Evolutionary conservation across 2,113 vertebrate species (phyloP).

Genomic region (Cephalopholis sonnerati): DNA sequence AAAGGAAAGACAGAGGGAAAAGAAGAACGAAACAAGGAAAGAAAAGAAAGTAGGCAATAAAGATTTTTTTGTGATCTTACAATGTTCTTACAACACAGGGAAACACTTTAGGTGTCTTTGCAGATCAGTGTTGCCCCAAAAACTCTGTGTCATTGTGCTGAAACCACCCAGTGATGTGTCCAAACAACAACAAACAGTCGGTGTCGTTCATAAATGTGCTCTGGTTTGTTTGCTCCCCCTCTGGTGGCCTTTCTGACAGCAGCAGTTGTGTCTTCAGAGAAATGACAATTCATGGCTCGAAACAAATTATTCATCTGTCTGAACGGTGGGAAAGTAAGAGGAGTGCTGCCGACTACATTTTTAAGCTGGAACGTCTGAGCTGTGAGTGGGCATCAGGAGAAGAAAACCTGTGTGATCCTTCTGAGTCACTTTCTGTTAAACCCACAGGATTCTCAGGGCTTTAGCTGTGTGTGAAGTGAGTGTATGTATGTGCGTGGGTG

Average conservation of each 20-base stretch:
- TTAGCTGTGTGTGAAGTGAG: slow-evolving; percentile 1
- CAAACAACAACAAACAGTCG: slow-evolving; percentile 6
- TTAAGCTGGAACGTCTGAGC: slow-evolving; percentile 37
- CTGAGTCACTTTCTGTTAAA: slow-evolving; percentile 59
- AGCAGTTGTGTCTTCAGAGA: background rate
- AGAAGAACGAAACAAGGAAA: no score
- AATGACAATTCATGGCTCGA: background rate
- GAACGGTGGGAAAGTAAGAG: slow-evolving; percentile 26
- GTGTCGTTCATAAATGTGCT: background rate
- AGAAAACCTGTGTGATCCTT: slow-evolving; percentile 53
- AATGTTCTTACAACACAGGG: no score
- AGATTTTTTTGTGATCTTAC: no score
- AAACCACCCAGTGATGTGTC: background rate
- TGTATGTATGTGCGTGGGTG: background rate
- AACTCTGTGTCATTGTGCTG: background rate
- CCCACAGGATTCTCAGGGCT: slow-evolving; percentile 46
- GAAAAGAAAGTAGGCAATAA: no score
- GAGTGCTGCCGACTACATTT: background rate
- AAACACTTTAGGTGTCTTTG: background rate
- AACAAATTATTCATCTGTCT: slow-evolving; percentile 21
- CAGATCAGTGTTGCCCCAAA: background rate
- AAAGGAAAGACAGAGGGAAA: no score
- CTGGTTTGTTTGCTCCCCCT: background rate
- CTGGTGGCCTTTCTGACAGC: background rate
- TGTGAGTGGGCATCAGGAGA: slow-evolving; percentile 30